Percentiles rank a stretch among this genome's conserved stretches.
Conservation (phyloP, 23 tunicate species). For the Botrylloides violaceus region DNA sequence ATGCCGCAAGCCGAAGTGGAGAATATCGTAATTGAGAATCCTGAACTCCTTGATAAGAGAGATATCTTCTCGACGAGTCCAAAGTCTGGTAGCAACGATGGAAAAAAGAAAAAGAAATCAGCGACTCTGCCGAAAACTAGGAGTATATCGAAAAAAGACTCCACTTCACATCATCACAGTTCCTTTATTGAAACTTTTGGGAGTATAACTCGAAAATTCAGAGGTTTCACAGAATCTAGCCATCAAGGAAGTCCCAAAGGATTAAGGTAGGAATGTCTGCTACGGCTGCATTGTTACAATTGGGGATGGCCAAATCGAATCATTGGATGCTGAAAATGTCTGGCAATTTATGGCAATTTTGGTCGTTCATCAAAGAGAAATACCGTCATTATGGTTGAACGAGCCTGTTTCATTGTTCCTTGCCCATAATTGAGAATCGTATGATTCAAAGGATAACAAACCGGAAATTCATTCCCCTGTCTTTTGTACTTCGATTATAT, state of each 20-base stretch:
- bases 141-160: not conserved
- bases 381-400: no score
- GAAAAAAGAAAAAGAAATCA: conserved; percentile 38
- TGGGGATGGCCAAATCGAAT: no score
- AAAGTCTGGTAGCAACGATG: not conserved
- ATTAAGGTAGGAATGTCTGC: not conserved
- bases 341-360: no score
- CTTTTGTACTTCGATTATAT: no score
- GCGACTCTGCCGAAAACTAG: conserved; percentile 55
- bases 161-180: conserved; percentile 41
- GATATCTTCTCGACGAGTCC: not conserved
- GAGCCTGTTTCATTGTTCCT: no score
- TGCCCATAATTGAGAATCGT: no score
- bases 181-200: conserved; percentile 73
- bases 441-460: no score
- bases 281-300: no score
- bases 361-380: no score
- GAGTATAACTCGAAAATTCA: conserved; percentile 50
- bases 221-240: conserved; percentile 43
- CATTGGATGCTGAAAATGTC: no score
- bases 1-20: not conserved
- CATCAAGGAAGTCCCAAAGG: conserved; percentile 25
- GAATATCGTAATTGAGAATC: not conserved
- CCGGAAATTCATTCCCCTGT: no score
- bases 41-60: not conserved